These are phyloP conservation scores for Procapra przewalskii DNA, from an alignment of 2,113 vertebrate species.

Conservation along the genomic window DNA sequence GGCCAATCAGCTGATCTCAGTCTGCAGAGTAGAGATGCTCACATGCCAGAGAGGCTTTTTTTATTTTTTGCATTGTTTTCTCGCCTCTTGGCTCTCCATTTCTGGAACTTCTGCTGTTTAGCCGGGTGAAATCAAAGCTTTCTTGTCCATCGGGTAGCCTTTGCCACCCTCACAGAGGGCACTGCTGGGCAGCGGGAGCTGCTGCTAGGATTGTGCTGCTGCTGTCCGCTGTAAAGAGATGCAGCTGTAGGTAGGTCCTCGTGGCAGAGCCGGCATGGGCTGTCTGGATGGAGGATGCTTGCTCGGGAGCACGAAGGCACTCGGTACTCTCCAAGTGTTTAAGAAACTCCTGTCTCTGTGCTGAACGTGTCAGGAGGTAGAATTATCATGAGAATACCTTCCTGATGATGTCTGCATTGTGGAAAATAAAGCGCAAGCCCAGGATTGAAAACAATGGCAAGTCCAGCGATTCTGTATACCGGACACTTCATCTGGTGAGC, in stretches of 20 bases:
- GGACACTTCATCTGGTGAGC: conserved; percentile 92
- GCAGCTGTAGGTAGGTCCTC: neutral
- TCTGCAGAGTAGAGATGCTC: conserved; percentile 36
- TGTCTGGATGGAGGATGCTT: neutral
- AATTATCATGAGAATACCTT: conserved; percentile 39
- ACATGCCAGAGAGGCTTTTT: conserved; percentile 13
- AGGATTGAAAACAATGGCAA: conserved; percentile 65
- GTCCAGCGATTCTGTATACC: conserved; percentile 86
- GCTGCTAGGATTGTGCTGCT: neutral
- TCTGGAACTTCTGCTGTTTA: conserved; percentile 60
- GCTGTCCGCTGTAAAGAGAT: neutral
- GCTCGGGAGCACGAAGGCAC: neutral
- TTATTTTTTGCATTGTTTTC: conserved; percentile 30
- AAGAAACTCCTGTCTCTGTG: conserved; percentile 27
- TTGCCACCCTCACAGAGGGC: neutral
- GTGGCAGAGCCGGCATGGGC: neutral
- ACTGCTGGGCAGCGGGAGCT: neutral
- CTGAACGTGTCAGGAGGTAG: conserved; percentile 41
- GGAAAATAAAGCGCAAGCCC: conserved; percentile 76
- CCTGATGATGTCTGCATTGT: conserved; percentile 76
- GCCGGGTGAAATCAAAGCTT: conserved; percentile 30
- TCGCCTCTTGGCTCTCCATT: conserved; percentile 26
- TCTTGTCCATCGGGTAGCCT: neutral
- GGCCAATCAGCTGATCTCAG: conserved; percentile 68
- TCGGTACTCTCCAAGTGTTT: neutral